phyloP scores from a whole-genome alignment of 2,113 vertebrate species.

The Morone saxatilis region DNA sequence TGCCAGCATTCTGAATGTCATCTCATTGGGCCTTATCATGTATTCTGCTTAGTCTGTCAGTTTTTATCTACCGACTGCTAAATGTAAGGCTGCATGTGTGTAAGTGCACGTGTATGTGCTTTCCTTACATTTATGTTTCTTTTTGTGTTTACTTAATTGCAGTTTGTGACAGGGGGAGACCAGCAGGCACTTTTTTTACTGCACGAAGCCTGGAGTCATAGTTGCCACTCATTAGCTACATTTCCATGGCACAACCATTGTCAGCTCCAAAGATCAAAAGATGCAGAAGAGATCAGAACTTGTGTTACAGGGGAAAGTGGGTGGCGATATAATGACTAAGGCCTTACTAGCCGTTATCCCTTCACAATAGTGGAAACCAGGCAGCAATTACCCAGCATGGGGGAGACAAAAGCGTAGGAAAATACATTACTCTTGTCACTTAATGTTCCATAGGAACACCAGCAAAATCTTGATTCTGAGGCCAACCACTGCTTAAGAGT shows the following conservation, averaged over 20 bases:
- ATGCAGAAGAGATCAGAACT: constrained; percentile 44
- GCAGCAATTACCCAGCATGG: constrained; percentile 66
- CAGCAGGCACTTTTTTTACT: not conserved
- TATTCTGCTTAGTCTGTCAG: not conserved
- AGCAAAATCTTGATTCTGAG: constrained; percentile 23
- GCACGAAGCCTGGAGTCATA: constrained; percentile 30
- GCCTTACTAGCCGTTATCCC: constrained; percentile 35
- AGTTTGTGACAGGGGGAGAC: constrained; percentile 21
- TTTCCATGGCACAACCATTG: constrained; percentile 43
- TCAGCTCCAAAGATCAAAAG: constrained; percentile 53
- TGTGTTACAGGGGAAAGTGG: constrained; percentile 44
- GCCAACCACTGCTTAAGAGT: constrained; percentile 15
- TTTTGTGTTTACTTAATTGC: constrained; percentile 50
- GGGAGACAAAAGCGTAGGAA: constrained; percentile 61
- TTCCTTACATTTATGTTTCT: constrained; percentile 6
- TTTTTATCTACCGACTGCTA: not conserved
- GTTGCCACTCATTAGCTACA: constrained; percentile 57
- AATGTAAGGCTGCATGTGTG: not conserved
- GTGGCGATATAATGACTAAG: constrained; percentile 48
- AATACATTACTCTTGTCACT: constrained; percentile 64
- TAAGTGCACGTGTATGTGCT: not conserved
- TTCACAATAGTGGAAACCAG: constrained; percentile 66
- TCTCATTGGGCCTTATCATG: not conserved
- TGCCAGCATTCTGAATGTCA: not conserved
- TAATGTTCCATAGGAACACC: constrained; percentile 47